phyloP scores from a whole-genome alignment of 2,888 invertebrate genomes.

The Spodoptera littoralis region DNA sequence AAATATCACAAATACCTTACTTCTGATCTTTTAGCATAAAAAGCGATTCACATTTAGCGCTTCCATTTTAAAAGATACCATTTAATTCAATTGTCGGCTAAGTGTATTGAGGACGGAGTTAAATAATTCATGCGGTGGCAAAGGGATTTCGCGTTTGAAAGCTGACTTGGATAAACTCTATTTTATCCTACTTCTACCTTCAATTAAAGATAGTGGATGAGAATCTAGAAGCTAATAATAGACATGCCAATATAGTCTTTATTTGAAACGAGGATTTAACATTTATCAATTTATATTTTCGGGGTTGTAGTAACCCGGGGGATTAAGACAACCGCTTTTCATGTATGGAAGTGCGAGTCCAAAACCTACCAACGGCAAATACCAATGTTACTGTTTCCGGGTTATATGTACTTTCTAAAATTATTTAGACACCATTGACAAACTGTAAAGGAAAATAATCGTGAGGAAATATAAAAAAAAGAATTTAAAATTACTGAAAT shows the following conservation, averaged over 20 bases:
- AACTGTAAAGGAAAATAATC: too few species aligned
- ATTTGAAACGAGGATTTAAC: too few species aligned
- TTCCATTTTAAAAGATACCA: conserved; percentile 54
- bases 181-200: conserved; percentile 37
- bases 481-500: too few species aligned
- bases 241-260: background rate
- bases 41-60: conserved; percentile 52
- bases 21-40: conserved; percentile 52
- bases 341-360: too few species aligned
- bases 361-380: too few species aligned
- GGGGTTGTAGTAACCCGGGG: too few species aligned
- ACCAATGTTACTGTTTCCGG: too few species aligned
- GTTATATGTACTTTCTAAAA: too few species aligned
- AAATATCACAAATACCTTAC: conserved; percentile 26
- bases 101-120: conserved; percentile 61
- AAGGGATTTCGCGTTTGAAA: conserved; percentile 57
- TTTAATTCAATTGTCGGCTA: conserved; percentile 68
- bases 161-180: conserved; percentile 44
- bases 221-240: conserved; percentile 1
- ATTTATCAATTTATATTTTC: too few species aligned
- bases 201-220: conserved; percentile 41
- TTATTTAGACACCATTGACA: too few species aligned
- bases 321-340: too few species aligned
- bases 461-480: too few species aligned
- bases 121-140: conserved; percentile 62